phyloP scores from a whole-genome alignment of 1,140 invertebrate species.

The Neoseiulus cucumeris region DNA sequence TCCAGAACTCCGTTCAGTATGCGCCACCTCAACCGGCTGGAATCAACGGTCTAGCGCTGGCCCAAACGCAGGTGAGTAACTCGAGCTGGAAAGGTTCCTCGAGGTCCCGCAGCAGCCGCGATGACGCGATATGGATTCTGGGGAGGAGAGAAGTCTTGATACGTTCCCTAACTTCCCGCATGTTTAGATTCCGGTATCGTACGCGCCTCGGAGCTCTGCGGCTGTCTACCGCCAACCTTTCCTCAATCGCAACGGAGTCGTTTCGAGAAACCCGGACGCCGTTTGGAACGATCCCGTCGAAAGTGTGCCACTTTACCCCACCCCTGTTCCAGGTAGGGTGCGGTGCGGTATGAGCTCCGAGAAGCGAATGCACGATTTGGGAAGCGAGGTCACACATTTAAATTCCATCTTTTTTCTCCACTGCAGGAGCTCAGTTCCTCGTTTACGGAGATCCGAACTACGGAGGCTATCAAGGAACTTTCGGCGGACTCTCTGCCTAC shows the following conservation, averaged over 20 bases:
- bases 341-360: not conserved
- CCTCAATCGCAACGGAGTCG: constrained; percentile 1
- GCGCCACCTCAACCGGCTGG: too few species aligned
- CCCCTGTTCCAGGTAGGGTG: not conserved
- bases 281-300: constrained; percentile 6
- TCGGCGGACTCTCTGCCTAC: not conserved
- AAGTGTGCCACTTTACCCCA: not conserved
- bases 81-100: too few species aligned
- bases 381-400: too few species aligned
- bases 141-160: too few species aligned
- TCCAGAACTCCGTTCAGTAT: too few species aligned
- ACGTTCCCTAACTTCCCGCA: too few species aligned
- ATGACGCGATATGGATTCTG: too few species aligned
- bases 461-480: not conserved
- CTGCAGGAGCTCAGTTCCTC: not conserved
- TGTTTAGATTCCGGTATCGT: not conserved
- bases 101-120: too few species aligned
- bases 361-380: too few species aligned
- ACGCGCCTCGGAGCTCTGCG: not conserved
- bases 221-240: not conserved
- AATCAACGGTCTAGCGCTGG: too few species aligned
- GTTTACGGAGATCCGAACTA: constrained; percentile 4
- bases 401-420: not conserved
- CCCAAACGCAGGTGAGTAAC: too few species aligned
- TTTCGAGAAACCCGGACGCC: not conserved